Percentiles rank a stretch among this genome's conserved stretches.
Evolutionary conservation across 2,113 vertebrate species (phyloP).

Genomic region (Camelus dromedarius): DNA sequence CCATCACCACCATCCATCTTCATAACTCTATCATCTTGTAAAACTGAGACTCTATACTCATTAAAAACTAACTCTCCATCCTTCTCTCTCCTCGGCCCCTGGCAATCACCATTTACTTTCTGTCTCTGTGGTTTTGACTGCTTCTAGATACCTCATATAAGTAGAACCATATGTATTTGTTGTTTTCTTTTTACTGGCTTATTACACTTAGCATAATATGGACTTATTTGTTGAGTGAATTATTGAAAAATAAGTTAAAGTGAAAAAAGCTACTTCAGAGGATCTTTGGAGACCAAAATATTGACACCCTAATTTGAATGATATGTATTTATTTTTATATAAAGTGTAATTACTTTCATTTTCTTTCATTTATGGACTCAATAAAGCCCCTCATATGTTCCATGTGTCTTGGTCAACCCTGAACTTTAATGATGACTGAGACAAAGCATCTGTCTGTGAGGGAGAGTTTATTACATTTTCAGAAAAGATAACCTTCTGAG

Average conservation of each 20-base stretch:
- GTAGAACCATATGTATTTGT: neutral
- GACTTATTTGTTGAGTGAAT: slow-evolving; percentile 37
- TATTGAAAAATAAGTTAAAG: neutral
- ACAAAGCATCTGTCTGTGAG: neutral
- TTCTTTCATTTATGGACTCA: neutral
- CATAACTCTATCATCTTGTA: neutral
- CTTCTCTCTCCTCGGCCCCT: neutral
- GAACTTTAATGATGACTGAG: neutral
- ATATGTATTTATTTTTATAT: neutral
- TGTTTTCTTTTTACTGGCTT: neutral
- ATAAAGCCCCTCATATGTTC: neutral
- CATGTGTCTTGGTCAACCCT: neutral
- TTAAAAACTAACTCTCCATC: neutral
- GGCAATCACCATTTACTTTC: neutral
- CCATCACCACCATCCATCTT: too few relatives aligned
- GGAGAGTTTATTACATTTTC: neutral
- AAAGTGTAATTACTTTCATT: neutral
- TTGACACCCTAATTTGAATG: neutral
- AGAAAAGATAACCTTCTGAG: neutral
- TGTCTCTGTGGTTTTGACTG: neutral
- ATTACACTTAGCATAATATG: neutral
- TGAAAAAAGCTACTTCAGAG: neutral
- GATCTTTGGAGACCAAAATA: neutral
- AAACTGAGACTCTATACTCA: neutral
- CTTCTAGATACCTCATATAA: neutral